A percentile compares a stretch with the other conserved stretches of the same genome.
These are phyloP conservation scores for Petrocephalus schoutedeni DNA, from an alignment of 2,797 vertebrate genomes.

Conservation along the genomic window DNA sequence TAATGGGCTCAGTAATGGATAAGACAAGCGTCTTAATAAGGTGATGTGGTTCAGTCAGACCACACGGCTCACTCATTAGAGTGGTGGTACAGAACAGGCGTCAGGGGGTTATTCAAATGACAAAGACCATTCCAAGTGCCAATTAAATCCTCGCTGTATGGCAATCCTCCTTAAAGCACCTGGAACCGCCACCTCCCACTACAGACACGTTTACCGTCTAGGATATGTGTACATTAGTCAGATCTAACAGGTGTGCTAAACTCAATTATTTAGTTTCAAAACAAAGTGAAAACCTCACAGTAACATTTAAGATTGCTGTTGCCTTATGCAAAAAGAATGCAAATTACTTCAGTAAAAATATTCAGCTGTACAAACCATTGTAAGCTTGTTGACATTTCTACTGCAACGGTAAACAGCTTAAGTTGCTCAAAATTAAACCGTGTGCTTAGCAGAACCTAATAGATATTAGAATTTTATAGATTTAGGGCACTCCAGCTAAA, in stretches of 20 bases:
- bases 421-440: not conserved
- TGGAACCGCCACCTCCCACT: not conserved
- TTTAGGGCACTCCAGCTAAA: not conserved
- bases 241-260: not conserved
- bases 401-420: not conserved
- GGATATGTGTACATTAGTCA: not conserved
- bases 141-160: not conserved
- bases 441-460: not conserved
- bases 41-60: not conserved
- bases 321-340: not conserved
- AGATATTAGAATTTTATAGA: not conserved
- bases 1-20: not conserved
- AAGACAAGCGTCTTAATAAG: constrained; percentile 10
- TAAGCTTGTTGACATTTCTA: not conserved
- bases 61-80: not conserved
- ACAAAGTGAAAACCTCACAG: not conserved
- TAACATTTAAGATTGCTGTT: not conserved
- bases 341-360: not conserved
- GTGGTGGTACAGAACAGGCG: not conserved
- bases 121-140: not conserved
- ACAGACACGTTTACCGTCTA: not conserved
- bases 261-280: not conserved
- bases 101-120: not conserved
- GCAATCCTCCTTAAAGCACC: not conserved
- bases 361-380: not conserved